These are phyloP conservation scores for Theonella swinhoei DNA, from an alignment of 37 sponge, comb jelly and placozoan species.

Conservation along the genomic window DNA sequence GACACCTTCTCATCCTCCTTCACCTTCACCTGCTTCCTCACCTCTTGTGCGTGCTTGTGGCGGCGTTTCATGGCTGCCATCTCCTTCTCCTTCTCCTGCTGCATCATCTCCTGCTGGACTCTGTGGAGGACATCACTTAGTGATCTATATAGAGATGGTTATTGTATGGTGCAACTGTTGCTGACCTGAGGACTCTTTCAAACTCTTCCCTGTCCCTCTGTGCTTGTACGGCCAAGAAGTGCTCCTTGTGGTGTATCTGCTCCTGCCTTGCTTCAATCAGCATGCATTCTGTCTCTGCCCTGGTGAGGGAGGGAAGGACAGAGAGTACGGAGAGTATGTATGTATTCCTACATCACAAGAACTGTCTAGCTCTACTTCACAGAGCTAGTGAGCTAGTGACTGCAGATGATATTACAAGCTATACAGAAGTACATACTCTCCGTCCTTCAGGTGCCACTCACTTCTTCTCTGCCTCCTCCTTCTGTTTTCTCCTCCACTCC, in stretches of 20 bases:
- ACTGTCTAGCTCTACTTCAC: too few relatives aligned
- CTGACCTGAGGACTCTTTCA: conserved; percentile 89
- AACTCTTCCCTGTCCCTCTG: conserved; percentile 94
- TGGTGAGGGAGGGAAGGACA: conserved; percentile 10
- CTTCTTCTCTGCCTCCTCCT: conserved; percentile 90
- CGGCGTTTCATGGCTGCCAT: neutral
- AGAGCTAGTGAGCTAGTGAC: too few relatives aligned
- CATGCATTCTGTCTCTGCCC: conserved; percentile 78
- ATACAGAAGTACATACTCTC: neutral
- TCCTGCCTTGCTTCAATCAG: conserved; percentile 78
- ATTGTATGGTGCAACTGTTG: too few relatives aligned
- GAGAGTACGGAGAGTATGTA: too few relatives aligned
- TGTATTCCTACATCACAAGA: too few relatives aligned
- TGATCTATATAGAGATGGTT: too few relatives aligned
- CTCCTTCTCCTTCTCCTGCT: conserved; percentile 64
- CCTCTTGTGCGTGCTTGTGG: conserved; percentile 73
- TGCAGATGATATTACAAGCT: too few relatives aligned
- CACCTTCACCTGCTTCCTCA: conserved; percentile 88
- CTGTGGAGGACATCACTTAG: too few relatives aligned
- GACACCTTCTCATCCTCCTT: conserved; percentile 80
- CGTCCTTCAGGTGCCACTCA: too few relatives aligned
- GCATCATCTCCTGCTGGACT: conserved; percentile 75
- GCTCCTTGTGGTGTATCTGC: conserved; percentile 91
- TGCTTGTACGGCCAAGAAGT: conserved; percentile 94
- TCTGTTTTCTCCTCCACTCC: conserved; percentile 94